phyloP scores from a whole-genome alignment of 2,113 vertebrate genomes.

The Panthera uncia region DNA sequence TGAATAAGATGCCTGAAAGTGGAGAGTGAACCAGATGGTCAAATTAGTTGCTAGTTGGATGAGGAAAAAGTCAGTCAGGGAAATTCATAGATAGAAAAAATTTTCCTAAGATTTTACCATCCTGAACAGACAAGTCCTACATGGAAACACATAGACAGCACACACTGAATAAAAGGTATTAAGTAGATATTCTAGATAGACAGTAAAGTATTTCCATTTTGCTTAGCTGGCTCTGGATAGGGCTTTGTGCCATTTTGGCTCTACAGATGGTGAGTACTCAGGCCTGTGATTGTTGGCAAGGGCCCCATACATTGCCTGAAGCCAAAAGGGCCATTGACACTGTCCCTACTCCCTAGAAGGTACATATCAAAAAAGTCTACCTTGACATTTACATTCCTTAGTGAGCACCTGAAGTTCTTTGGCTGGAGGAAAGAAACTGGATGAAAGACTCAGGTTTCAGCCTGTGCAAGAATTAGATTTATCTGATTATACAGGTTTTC shows the following conservation, averaged over 20 bases:
- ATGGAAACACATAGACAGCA: background rate
- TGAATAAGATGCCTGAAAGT: background rate
- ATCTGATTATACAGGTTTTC: constrained; percentile 62
- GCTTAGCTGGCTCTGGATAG: background rate
- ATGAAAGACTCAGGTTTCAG: constrained; percentile 25
- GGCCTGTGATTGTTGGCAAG: constrained; percentile 15
- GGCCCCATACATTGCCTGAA: constrained; percentile 19
- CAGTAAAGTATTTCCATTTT: background rate
- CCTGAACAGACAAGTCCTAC: background rate
- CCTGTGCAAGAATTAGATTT: constrained; percentile 57
- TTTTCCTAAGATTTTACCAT: background rate
- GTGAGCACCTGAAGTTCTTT: constrained; percentile 9
- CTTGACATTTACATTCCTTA: constrained; percentile 41
- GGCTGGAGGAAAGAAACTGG: background rate
- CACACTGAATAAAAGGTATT: background rate
- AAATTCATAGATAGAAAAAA: constrained; percentile 19
- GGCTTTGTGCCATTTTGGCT: background rate
- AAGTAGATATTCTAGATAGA: constrained; percentile 5
- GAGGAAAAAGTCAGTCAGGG: background rate
- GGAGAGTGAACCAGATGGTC: constrained; percentile 35
- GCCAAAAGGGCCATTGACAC: background rate
- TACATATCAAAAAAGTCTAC: background rate
- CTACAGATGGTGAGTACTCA: background rate
- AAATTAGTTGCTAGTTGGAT: constrained; percentile 40
- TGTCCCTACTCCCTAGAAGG: background rate